A percentile compares a stretch with the other conserved stretches of the same genome.
phyloP scores from a whole-genome alignment of 2,113 vertebrate species.

The Desmodus rotundus region DNA sequence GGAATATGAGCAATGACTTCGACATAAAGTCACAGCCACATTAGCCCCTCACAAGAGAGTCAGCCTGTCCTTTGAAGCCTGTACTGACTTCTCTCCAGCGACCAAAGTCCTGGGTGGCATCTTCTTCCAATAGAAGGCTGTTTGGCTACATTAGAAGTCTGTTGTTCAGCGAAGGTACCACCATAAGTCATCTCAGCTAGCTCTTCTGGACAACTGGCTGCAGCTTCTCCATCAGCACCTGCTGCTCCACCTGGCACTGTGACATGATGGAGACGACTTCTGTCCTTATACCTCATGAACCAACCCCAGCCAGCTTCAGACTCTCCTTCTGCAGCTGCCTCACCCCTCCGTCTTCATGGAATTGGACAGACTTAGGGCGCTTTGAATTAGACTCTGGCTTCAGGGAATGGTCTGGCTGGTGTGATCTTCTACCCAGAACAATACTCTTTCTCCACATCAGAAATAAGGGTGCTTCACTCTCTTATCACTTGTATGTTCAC shows the following conservation, averaged over 20 bases:
- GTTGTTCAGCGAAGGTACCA: not conserved
- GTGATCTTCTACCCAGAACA: not conserved
- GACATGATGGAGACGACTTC: not conserved
- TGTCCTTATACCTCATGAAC: not conserved
- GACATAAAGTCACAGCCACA: not conserved
- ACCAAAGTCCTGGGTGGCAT: not conserved
- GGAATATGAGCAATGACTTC: not conserved
- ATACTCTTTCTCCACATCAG: not conserved
- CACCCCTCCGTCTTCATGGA: not conserved
- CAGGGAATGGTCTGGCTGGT: not conserved
- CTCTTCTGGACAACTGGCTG: not conserved
- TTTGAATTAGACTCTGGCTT: not conserved
- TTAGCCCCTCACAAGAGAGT: not conserved
- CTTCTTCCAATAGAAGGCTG: not conserved
- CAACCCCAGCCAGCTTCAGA: not conserved
- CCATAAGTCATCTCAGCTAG: accelerated
- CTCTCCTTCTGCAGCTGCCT: not conserved
- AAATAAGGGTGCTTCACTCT: not conserved
- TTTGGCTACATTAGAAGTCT: too few species aligned
- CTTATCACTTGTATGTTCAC: not conserved
- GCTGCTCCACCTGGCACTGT: not conserved
- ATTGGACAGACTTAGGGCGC: too few species aligned
- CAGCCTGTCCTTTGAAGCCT: not conserved
- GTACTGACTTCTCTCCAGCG: not conserved
- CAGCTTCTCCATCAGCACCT: not conserved